Base-by-base conservation (phyloP, 1,140 invertebrate genomes). In the Anastrepha obliqua region DNA sequence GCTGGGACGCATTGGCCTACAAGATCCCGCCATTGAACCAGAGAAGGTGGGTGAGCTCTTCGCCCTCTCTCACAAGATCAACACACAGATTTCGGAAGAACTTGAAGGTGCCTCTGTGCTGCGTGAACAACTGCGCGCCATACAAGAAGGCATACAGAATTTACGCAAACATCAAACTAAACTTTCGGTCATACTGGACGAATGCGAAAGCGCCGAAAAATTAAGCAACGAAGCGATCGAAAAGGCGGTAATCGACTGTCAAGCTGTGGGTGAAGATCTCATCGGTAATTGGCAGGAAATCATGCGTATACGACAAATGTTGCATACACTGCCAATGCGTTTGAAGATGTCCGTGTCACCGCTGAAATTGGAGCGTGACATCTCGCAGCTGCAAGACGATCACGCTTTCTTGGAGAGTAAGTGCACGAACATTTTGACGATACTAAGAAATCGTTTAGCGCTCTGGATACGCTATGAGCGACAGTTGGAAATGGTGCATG, bases 381-480 rank as follows among this genome's bases (percentile, higher is more conserved):
- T 97, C 15, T 96, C 96, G 0, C 95, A 94, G 86, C 93, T 97
- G 3, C 95, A 97, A 93, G 96, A 97, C 87, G 95, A 94, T 15
- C 96, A 97, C 89, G 94, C 95, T 0, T 94, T 94, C 62, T 91
- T 97, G 39, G 96, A 97, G 90, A 94, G 95, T 15, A 94, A 96
- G 67, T 97, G 96, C 89, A 94, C 95, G 1, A 94, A 95, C 51
- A 93, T 97, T 2, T 93, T 96, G 87, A 93, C 94, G 2, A 91
- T 96, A n/a, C 92, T 97, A 5, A 94, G 95, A n/a, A 95, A 94
- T 74, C 94, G 96, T 9, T 90, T 96, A 29, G 94, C 94, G 11
- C 91, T 97, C 7, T 97, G 97, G 97, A 93, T 95, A 58, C 93
- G 96, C 47, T 97, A 97, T 90, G 96, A 97, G 89, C 93, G 95